These are phyloP conservation scores for Phocoena sinus DNA, from an alignment of 2,113 vertebrate genomes.

Conservation along the genomic window DNA sequence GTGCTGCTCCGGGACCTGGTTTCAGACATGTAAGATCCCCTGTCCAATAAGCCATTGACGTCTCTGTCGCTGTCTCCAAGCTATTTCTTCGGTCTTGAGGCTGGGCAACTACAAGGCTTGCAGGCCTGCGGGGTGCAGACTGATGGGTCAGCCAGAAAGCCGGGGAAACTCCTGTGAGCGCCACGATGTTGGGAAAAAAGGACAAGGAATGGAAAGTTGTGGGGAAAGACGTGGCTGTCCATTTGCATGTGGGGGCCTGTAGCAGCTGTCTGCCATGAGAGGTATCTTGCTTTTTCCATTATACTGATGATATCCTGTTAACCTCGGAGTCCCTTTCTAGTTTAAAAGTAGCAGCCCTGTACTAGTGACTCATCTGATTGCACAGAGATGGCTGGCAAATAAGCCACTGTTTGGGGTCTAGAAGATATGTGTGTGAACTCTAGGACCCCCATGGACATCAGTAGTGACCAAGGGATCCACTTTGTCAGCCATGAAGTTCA, in stretches of 20 bases:
- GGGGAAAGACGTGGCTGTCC: not conserved
- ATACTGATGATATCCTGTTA: not conserved
- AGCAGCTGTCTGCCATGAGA: not conserved
- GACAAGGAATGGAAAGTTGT: not conserved
- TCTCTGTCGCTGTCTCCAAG: not conserved
- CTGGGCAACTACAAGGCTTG: not conserved
- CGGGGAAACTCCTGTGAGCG: not conserved
- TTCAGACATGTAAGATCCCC: not conserved
- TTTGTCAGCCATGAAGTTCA: not conserved
- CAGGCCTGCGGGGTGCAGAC: not conserved
- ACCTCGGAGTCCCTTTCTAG: not conserved
- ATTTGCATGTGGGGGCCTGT: not conserved
- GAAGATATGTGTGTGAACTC: not conserved
- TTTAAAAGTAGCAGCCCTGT: not conserved
- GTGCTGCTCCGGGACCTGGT: not conserved
- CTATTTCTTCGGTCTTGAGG: not conserved
- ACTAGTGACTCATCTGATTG: not conserved
- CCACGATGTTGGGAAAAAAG: not conserved
- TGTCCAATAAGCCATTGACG: not conserved
- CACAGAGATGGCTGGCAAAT: not conserved
- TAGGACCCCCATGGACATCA: not conserved
- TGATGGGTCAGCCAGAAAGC: not conserved
- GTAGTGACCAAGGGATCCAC: not conserved
- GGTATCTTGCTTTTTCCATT: not conserved
- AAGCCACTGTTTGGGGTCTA: not conserved